Percentiles rank a stretch among this genome's conserved stretches.
Conservation (phyloP, 2,888 invertebrate species). For the Ditula angustiorana region DNA sequence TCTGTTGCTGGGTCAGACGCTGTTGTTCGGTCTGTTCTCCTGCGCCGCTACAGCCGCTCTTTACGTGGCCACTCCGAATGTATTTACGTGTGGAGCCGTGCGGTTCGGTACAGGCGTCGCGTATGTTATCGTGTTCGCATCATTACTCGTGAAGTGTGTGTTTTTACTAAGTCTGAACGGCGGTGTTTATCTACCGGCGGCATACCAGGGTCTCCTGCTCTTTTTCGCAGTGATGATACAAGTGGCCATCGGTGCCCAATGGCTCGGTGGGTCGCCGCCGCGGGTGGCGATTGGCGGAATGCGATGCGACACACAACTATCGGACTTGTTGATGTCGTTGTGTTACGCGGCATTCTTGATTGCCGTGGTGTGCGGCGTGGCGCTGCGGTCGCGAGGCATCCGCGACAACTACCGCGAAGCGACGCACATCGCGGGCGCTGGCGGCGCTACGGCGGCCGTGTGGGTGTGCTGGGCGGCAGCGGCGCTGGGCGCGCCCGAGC, state of each 20-base stretch:
- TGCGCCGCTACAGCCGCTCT: conserved; percentile 93
- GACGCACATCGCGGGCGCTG: conserved; percentile 95
- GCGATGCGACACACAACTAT: conserved; percentile 88
- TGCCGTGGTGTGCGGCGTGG: conserved; percentile 93
- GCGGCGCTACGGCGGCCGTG: conserved; percentile 94
- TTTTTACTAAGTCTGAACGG: conserved; percentile 96
- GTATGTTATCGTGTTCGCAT: conserved; percentile 94
- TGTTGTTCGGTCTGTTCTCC: conserved; percentile 92
- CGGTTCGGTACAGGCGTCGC: conserved; percentile 93
- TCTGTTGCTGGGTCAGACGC: conserved; percentile 94
- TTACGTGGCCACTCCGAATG: conserved; percentile 91
- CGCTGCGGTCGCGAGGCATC: conserved; percentile 94
- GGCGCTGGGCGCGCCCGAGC: conserved; percentile 91
- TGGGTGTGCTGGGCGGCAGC: conserved; percentile 95
- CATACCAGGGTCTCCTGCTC: conserved; percentile 95
- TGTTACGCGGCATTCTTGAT: conserved; percentile 94
- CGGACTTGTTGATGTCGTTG: conserved; percentile 91
- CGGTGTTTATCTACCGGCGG: conserved; percentile 96
- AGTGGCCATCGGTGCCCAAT: conserved; percentile 93
- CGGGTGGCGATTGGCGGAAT: conserved; percentile 63
- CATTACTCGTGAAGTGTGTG: conserved; percentile 96
- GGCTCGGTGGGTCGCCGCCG: conserved; percentile 93
- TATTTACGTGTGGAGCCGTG: conserved; percentile 92
- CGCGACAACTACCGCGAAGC: conserved; percentile 97
- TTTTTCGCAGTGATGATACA: conserved; percentile 97